These are phyloP conservation scores for Aspidiotus destructor DNA, from an alignment of 2,888 invertebrate genomes.

Conservation along the genomic window DNA sequence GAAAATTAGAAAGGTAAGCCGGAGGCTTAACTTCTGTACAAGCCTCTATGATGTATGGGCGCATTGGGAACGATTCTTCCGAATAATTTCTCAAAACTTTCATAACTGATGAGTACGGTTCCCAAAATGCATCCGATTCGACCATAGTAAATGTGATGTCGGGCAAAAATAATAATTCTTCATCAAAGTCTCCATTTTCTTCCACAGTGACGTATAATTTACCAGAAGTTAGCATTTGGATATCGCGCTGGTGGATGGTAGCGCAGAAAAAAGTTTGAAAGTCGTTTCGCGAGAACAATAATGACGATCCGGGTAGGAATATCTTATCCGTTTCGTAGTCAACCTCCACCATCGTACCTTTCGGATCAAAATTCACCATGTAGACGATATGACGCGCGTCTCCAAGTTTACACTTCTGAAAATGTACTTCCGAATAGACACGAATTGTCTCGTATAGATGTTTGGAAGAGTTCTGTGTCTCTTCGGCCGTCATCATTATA, in stretches of 20 bases:
- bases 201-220: slow-evolving; percentile 16
- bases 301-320: slow-evolving; percentile 60
- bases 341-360: slow-evolving; percentile 37
- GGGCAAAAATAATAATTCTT: neutral
- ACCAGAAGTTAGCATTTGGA: slow-evolving; percentile 20
- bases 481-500: neutral
- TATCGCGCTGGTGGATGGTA: slow-evolving; percentile 52
- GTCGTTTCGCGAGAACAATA: slow-evolving; percentile 60
- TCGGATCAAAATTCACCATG: slow-evolving; percentile 35
- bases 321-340: slow-evolving; percentile 49
- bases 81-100: slow-evolving; percentile 54
- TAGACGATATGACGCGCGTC: slow-evolving; percentile 35
- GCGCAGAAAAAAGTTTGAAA: slow-evolving; percentile 62
- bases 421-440: slow-evolving; percentile 51
- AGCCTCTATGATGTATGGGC: slow-evolving; percentile 55
- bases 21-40: slow-evolving; percentile 34
- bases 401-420: neutral
- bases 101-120: slow-evolving; percentile 67
- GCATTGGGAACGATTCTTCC: slow-evolving; percentile 54
- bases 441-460: slow-evolving; percentile 54
- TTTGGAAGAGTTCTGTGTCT: neutral
- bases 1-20: neutral
- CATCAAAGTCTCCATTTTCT: neutral
- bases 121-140: slow-evolving; percentile 70
- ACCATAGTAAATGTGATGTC: slow-evolving; percentile 17